Evolutionary conservation across 2,888 invertebrate species (phyloP).

Genomic region (Ophonus ardosiacus): DNA sequence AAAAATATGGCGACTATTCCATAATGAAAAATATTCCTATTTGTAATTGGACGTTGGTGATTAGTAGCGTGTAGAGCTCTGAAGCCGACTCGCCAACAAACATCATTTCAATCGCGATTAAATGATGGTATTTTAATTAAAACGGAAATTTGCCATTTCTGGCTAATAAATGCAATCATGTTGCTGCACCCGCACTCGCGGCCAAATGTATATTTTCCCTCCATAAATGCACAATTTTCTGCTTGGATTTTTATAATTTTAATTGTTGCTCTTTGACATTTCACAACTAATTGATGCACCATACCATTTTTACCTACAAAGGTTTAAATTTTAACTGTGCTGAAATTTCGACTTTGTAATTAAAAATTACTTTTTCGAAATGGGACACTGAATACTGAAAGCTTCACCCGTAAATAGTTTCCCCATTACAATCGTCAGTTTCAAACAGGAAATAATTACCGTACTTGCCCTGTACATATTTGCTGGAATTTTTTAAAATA

Average conservation of each 20-base stretch:
- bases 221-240: constrained; percentile 6
- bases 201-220: constrained; percentile 3
- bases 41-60: constrained; percentile 30
- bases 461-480: neutral
- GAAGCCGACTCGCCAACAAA: constrained; percentile 3
- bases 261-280: constrained; percentile 29
- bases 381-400: neutral
- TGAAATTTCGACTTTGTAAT: neutral
- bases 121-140: constrained; percentile 56
- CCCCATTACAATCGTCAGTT: neutral
- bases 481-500: too few relatives aligned
- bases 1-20: constrained; percentile 38
- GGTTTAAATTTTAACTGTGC: neutral
- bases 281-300: neutral
- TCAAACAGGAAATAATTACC: neutral
- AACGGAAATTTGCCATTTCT: constrained; percentile 47
- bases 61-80: neutral
- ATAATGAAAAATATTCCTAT: constrained; percentile 46
- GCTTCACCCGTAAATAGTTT: neutral
- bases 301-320: neutral
- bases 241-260: constrained; percentile 4
- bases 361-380: neutral
- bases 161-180: constrained; percentile 50
- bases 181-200: neutral
- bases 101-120: constrained; percentile 48